Evolutionary conservation across 2,797 vertebrate genomes (phyloP), one percentile per base, ranked within the genome.

Genomic region (Gymnoscopelus braueri): DNA sequence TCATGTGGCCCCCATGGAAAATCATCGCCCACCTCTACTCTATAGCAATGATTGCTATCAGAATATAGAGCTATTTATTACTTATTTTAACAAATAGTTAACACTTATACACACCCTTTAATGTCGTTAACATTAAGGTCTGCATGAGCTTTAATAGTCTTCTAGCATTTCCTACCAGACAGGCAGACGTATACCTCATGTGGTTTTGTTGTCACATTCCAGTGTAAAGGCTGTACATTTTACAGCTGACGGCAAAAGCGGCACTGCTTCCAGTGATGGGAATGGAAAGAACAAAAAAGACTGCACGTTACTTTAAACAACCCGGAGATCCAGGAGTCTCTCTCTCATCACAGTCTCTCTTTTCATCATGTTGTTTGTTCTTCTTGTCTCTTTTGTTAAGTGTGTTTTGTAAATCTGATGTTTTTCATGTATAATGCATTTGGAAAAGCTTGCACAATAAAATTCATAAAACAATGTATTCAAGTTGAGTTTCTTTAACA

Each of bases 201-300:
- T 35, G 13, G 69, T 52, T 73, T 49, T 63, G 49, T 44, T 72
- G n/a, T 80, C 8, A 56, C 26, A 68, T 77, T 82, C 49, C 81
- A 87, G 84, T 14, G 12, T 83, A 85, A 78, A 78, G 44, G 66
- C 60, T 77, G 65, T 85, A 59, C 67, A 67, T 80, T 82, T 82
- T 79, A 75, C 76, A 85, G 79, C 71, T 49, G 71, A 10, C 2
- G 23, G 63, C 3, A 2, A 67, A 44, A 61, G 11, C n/a, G 26
- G 13, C 11, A 67, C 3, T 15, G 5, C 8, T 1, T 29, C 65
- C 12, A 32, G 5, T 15, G 2, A 14, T 1, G 35, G 6, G 2
- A 12, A 12, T 4, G 60, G 23, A 62, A 19, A 0, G 47, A 60
- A 4, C 0, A 64, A 3, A 59, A 58, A 3, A 12, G 49, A 3